Evolutionary conservation across 2,113 vertebrate species (phyloP), one percentile per base, ranked within the genome.

Genomic region (Leptobrachium ailaonicum): DNA sequence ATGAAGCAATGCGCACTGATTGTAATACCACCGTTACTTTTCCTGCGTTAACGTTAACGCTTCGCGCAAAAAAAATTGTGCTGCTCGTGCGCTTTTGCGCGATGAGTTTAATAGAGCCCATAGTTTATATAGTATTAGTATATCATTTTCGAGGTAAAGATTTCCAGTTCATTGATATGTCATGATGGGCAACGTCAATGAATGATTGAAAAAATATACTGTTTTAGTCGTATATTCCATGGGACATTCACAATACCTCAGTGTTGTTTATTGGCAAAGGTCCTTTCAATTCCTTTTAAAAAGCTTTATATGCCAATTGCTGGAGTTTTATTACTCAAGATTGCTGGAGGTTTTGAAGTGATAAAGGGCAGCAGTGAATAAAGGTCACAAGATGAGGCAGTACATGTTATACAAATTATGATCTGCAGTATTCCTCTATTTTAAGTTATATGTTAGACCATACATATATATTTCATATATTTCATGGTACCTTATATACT

Each of bases 311-410:
- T 81, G 79, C 66, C 41, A 53, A 69, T 68, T 69, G 71, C 58
- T 73, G 79, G 74, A 75, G 67, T 81, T 80, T 74, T 81, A 75
- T 81, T 81, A 69, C 42, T 60, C 2, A 44, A 73, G 62, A 73
- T 80, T 74, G 68, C 68, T 80, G 71, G 41, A 56, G 40, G 66
- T 68, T 80, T 80, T 68, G 66, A 68, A 81, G 75, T 81, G 72
- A 75, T 75, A 80, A 81, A 69, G 63, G 71, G 66, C 71, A 81
- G 71, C 66, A 44, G 66, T 68, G 42, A 10, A 80, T 41, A 81
- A 75, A 81, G 79, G 79, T 81, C 72, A 81, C 63, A 40, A 60
- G 71, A 42, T 43, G n/a, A 75, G 53, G 42, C 53, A 72, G 63
- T 43, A 32, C 14, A 81, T 66, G 64, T 80, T 43, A 73, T 66